phyloP scores from a whole-genome alignment of 2,888 invertebrate species.

The Bruchidius siliquastri region DNA sequence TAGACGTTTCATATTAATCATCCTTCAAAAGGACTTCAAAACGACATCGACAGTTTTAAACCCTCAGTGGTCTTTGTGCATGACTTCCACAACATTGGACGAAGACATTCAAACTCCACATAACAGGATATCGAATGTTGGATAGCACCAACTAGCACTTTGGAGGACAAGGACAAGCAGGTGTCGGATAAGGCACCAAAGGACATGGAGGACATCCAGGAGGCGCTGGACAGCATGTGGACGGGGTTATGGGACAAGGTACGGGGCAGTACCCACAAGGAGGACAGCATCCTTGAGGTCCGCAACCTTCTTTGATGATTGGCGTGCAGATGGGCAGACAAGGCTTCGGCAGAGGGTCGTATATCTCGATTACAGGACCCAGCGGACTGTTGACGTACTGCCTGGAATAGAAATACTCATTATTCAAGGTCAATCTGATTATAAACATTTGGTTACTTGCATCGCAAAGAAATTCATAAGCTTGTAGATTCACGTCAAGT shows the following conservation, averaged over 20 bases:
- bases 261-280: neutral
- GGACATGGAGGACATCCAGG: neutral
- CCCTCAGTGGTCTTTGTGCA: neutral
- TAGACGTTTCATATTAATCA: too few species aligned
- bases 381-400: constrained; percentile 38
- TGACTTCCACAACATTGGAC: neutral
- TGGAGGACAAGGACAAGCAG: neutral
- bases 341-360: constrained; percentile 54
- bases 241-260: constrained; percentile 11
- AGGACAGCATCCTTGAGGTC: constrained; percentile 6
- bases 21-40: too few species aligned
- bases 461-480: too few species aligned
- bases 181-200: neutral
- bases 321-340: constrained; percentile 53
- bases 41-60: too few species aligned
- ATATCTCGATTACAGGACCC: constrained; percentile 49
- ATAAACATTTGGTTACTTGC: too few species aligned
- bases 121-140: neutral
- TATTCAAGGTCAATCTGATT: too few species aligned
- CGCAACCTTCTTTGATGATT: constrained; percentile 7
- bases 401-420: constrained; percentile 4
- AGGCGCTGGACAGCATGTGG: neutral
- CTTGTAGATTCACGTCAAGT: too few species aligned
- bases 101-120: neutral
- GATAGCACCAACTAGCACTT: neutral